Base-by-base conservation (phyloP, 2,797 vertebrate species). In the Perodicticus potto region DNA sequence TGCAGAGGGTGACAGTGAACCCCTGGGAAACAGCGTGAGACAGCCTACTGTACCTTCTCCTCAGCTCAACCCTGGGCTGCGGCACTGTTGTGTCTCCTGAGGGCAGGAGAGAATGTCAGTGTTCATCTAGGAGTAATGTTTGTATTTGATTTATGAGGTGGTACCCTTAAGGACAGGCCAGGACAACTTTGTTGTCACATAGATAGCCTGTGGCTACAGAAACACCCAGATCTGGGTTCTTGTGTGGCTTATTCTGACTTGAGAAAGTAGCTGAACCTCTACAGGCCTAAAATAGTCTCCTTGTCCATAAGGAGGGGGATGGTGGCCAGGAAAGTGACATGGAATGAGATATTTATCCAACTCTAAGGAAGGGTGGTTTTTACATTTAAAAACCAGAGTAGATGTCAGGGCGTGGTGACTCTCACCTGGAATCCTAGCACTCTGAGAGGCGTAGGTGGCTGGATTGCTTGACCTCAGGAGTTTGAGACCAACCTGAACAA, bases 141-240 rank as follows among this genome's bases (percentile, higher is more conserved):
- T 82, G n/a, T 22, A 16, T 82, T 84, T 70, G 40, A 61, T 53
- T 49, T 16, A 16, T 80, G 93, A 90, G 85, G 69, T 63, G 57
- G 6, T 27, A 17, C 45, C 67, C 74, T 53, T 25, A 29, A 84
- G 88, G 57, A n/a, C 65, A 53, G 43, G 49, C 37, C 74, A 8
- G 84, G 32, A 3, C 4, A 61, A 69, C n/a, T 19, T 22, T 6
- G 72, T 72, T 67, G 72, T 76, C 69, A 70, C 27, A 1, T 0
- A 43, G 34, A 7, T 5, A 7, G 72, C 72, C 32, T 1, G 11
- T 20, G 27, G 55, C 32, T 1, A 0, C 65, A 63, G 84, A 32
- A 45, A 91, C 32, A 1, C 74, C 73, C 27, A 29, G 7, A 16
- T 10, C 63, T 34, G 49, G 32, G 17, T 72, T 73, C 45, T 40